Evolutionary conservation across 2,113 vertebrate genomes (phyloP).

Genomic region (Poecile atricapillus): DNA sequence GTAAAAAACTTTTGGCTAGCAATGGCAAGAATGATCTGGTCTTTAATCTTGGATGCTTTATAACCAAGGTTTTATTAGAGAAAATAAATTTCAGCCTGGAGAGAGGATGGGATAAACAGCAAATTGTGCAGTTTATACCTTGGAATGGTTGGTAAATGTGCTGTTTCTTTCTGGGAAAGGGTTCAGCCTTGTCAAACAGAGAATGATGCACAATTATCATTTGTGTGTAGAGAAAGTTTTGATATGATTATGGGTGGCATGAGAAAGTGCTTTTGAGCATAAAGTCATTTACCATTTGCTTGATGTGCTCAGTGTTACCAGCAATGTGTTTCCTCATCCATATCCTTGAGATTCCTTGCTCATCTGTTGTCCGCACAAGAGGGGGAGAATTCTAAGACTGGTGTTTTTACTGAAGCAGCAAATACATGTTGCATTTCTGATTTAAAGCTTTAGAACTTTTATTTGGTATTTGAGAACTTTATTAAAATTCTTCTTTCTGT

Average conservation of each 20-base stretch:
- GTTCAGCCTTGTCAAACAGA: background rate
- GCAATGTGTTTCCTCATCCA: background rate
- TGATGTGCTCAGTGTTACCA: background rate
- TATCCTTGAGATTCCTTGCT: constrained; percentile 23
- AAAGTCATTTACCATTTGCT: background rate
- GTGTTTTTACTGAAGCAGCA: background rate
- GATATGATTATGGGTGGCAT: background rate
- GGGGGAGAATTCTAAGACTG: background rate
- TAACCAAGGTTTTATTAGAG: background rate
- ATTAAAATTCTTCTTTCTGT: background rate
- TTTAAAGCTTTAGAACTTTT: background rate
- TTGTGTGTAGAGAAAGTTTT: background rate
- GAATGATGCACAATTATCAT: background rate
- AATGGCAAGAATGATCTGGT: background rate
- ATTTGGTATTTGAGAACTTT: background rate
- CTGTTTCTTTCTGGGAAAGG: background rate
- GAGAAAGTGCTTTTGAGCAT: background rate
- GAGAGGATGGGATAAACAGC: background rate
- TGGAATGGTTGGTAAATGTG: background rate
- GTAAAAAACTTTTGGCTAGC: background rate
- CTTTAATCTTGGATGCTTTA: background rate
- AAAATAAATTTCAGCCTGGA: background rate
- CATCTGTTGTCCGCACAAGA: background rate
- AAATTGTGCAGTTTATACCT: background rate
- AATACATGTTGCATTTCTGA: background rate